Evolutionary conservation across 2,888 invertebrate genomes (phyloP).

Genomic region (Trissoscelio sp.): DNA sequence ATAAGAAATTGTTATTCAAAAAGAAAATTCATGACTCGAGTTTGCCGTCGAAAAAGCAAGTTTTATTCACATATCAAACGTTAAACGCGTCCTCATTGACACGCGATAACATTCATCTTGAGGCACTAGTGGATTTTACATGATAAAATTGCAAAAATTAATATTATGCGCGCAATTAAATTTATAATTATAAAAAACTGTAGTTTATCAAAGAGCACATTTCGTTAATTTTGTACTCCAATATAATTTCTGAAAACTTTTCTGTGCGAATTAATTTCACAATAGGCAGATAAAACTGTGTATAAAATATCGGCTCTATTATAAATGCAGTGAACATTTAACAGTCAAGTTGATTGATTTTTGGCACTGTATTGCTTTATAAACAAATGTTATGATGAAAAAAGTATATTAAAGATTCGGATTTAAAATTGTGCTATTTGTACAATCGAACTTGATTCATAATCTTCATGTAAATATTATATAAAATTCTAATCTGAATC

Average conservation of each 20-base stretch:
- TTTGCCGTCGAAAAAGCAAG: too few relatives aligned
- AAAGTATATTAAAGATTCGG: neutral
- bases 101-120: too few relatives aligned
- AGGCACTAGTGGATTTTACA: too few relatives aligned
- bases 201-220: neutral
- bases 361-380: conserved; percentile 3
- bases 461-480: neutral
- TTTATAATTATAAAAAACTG: neutral
- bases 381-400: neutral
- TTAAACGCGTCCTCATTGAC: too few relatives aligned
- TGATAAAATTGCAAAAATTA: too few relatives aligned
- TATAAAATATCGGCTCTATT: neutral
- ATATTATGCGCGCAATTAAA: too few relatives aligned
- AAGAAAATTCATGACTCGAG: neutral
- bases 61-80: too few relatives aligned
- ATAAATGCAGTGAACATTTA: neutral
- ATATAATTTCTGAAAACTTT: neutral
- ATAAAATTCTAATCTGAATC: neutral
- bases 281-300: too few relatives aligned
- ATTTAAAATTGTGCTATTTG: neutral
- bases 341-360: neutral
- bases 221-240: neutral
- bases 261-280: too few relatives aligned
- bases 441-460: neutral
- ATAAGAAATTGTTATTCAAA: conserved; percentile 5